Evolutionary conservation across 2,113 vertebrate species (phyloP), one percentile per base, ranked within the genome.

Genomic region (Albula goreensis): DNA sequence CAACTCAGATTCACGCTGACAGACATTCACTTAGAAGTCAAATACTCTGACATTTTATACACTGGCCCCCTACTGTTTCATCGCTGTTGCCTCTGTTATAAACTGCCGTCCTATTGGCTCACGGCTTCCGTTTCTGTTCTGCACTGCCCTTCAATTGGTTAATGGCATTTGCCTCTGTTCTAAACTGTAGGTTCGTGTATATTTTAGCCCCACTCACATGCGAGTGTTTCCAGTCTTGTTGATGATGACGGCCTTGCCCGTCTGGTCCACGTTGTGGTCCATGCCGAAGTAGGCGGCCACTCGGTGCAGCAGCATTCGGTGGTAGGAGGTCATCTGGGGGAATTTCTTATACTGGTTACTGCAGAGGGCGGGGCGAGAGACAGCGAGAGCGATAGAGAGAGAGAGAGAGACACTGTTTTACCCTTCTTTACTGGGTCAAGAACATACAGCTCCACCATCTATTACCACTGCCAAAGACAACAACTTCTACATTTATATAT

Each of bases 291-390:
- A 99, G 48, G 98, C 98, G n/a, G 98, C 98, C 9, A 99, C 98
- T 0, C 98, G 96, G 91, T 99, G 98, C 89, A 99, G 96, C 91
- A 99, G 96, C 98, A 99, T 99, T 91, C 98, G 96, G 86, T 99
- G 98, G 93, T 99, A 99, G 2, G 98, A 99, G 91, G 98, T 99
- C 98, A 99, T 99, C 96, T 99, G 98, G 89, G 98, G 98, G 91
- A 99, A 99, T 95, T 99, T 99, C 96, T 99, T 99, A 93, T 99
- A 99, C 92, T 99, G 98, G 92, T 98, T 99, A 96, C 97, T 99
- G 91, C 81, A 90, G 70, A 80, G 1, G 88, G 50, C 74, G 9
- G 86, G 31, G 48, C 19, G 22, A 15, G 5, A 31, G 60, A 25
- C 17, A 19, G 4, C 50, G 0, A 57, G 52, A 12, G 31, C 0